phyloP scores from a whole-genome alignment of 2,888 invertebrate species.

The Plemyria rubiginata region DNA sequence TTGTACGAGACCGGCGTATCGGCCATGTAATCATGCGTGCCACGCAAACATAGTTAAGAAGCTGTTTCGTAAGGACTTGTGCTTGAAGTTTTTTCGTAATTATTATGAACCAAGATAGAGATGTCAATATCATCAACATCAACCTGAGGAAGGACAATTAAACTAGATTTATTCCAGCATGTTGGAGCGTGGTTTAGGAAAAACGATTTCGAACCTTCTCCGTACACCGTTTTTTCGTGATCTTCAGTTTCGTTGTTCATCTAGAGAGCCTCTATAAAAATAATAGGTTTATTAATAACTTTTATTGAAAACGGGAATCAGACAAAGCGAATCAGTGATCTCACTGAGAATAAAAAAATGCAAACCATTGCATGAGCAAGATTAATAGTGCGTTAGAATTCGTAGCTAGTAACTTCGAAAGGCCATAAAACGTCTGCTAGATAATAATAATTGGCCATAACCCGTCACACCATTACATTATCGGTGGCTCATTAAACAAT shows the following conservation, averaged over 20 bases:
- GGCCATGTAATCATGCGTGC: constrained; percentile 44
- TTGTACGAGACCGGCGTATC: constrained; percentile 40
- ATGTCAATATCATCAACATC: not conserved
- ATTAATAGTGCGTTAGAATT: constrained; percentile 2
- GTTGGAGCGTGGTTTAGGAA: no score
- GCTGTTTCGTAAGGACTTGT: constrained; percentile 13
- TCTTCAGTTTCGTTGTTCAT: no score
- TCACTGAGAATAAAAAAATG: not conserved
- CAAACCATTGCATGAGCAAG: not conserved
- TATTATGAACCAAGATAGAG: not conserved
- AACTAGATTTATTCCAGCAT: no score
- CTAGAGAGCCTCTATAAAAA: no score
- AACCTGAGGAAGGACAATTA: not conserved
- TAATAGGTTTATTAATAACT: no score
- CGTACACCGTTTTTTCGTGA: no score
- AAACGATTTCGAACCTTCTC: no score
- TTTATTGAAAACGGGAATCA: no score
- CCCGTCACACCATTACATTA: constrained; percentile 37
- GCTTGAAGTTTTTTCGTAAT: not conserved
- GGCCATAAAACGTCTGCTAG: constrained; percentile 18
- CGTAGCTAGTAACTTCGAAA: constrained; percentile 2
- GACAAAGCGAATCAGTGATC: not conserved
- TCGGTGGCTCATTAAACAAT: constrained; percentile 41
- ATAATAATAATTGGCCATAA: constrained; percentile 26
- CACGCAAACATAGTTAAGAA: constrained; percentile 4